Evolutionary conservation across 2,113 vertebrate species (phyloP).

Genomic region (Amphiprion ocellaris): DNA sequence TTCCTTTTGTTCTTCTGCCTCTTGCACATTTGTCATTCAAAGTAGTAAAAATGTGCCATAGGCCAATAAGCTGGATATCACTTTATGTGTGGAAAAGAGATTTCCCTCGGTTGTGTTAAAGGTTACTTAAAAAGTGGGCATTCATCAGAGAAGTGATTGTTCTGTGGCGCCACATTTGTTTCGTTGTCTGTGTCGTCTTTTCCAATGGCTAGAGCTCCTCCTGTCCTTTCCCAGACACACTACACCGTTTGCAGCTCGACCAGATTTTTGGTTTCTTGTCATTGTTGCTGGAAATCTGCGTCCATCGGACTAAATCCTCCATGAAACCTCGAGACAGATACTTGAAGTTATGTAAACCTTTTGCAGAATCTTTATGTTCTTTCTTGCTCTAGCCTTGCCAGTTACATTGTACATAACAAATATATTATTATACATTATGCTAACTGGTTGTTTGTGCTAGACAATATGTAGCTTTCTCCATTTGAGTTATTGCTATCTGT

Average conservation of each 20-base stretch:
- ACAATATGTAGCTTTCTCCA: slow-evolving; percentile 70
- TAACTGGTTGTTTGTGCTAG: slow-evolving; percentile 78
- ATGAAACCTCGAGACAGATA: slow-evolving; percentile 76
- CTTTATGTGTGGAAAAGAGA: slow-evolving; percentile 54
- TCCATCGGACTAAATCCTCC: slow-evolving; percentile 65
- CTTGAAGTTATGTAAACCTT: slow-evolving; percentile 80
- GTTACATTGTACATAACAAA: slow-evolving; percentile 81
- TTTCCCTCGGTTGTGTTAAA: slow-evolving; percentile 44
- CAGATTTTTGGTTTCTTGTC: slow-evolving; percentile 42
- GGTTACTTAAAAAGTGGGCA: slow-evolving; percentile 54
- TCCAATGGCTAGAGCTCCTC: slow-evolving; percentile 46
- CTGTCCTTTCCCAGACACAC: slow-evolving; percentile 40
- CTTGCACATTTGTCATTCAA: slow-evolving; percentile 65
- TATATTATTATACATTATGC: slow-evolving; percentile 73
- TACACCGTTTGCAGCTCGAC: slow-evolving; percentile 62
- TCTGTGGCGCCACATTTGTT: slow-evolving; percentile 56
- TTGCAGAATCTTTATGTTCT: slow-evolving; percentile 59
- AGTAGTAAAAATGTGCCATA: slow-evolving; percentile 57
- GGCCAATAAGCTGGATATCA: slow-evolving; percentile 70
- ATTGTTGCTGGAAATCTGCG: slow-evolving; percentile 53
- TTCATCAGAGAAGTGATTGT: slow-evolving; percentile 66
- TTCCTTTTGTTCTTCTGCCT: slow-evolving; percentile 46
- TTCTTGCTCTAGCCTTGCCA: slow-evolving; percentile 71
- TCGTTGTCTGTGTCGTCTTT: slow-evolving; percentile 53
- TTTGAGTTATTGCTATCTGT: slow-evolving; percentile 73